Conservation (phyloP, 2,113 vertebrate species). For the Corythornis vintsioides region DNA sequence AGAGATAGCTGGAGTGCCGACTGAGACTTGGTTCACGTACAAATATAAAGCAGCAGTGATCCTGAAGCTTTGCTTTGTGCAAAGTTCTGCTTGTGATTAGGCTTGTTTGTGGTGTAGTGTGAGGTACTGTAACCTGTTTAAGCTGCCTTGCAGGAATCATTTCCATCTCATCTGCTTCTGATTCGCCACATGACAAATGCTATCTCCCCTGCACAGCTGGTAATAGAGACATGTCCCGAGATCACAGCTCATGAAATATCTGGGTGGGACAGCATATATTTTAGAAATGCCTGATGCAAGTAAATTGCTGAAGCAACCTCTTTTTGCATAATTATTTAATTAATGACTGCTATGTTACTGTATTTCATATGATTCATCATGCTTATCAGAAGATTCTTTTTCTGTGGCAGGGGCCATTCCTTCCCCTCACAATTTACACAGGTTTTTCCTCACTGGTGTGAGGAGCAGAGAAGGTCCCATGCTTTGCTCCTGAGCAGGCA, state of each 20-base stretch:
- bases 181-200: background rate
- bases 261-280: constrained; percentile 26
- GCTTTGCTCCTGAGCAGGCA: background rate
- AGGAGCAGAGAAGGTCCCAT: background rate
- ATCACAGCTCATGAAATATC: background rate
- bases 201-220: constrained; percentile 13
- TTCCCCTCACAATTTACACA: background rate
- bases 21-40: background rate
- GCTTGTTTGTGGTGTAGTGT: background rate
- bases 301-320: background rate
- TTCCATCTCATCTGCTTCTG: background rate
- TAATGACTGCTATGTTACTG: background rate
- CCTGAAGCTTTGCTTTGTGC: background rate
- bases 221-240: background rate
- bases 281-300: constrained; percentile 37
- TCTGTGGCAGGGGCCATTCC: background rate
- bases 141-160: background rate
- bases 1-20: background rate
- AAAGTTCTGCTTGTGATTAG: background rate
- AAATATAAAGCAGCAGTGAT: background rate
- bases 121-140: background rate
- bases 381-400: background rate
- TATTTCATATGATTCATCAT: background rate
- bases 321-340: constrained; percentile 12
- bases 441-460: background rate